Percentiles rank a stretch among this genome's conserved stretches.
phyloP scores from a whole-genome alignment of 2,888 invertebrate species.

The Rhagonycha lutea region DNA sequence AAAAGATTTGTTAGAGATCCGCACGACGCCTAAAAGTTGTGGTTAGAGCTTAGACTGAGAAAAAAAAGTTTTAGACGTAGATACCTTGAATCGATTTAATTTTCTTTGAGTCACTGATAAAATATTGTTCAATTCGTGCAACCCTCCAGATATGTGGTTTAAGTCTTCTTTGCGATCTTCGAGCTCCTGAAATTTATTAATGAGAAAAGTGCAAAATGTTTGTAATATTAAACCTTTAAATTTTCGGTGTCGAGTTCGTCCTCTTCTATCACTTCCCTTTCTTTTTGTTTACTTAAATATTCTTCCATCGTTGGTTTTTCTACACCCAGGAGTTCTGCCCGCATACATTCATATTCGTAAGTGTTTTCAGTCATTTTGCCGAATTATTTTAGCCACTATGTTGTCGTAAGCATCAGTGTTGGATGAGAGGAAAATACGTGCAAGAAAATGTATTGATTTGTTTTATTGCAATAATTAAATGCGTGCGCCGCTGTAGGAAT shows the following conservation, averaged over 20 bases:
- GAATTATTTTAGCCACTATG: not conserved
- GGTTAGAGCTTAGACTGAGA: not conserved
- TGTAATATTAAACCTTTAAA: conserved; percentile 47
- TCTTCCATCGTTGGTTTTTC: conserved; percentile 70
- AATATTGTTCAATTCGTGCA: conserved; percentile 80
- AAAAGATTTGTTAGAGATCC: conserved; percentile 75
- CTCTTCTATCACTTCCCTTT: conserved; percentile 54
- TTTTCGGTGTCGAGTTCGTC: conserved; percentile 61
- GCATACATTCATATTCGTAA: conserved; percentile 77
- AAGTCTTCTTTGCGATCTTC: conserved; percentile 64
- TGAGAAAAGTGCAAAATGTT: not conserved
- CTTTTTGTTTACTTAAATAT: conserved; percentile 63
- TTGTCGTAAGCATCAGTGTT: not conserved
- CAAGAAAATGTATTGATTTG: not conserved
- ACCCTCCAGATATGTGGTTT: conserved; percentile 69
- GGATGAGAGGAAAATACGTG: not conserved
- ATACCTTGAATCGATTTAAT: conserved; percentile 81
- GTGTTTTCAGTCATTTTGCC: conserved; percentile 64
- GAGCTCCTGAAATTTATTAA: conserved; percentile 60
- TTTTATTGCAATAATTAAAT: not conserved
- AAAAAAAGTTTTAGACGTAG: not conserved
- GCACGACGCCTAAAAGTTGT: conserved; percentile 66
- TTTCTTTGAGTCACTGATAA: conserved; percentile 83
- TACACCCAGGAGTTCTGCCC: conserved; percentile 77
- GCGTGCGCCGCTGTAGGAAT: not conserved